phyloP scores from a whole-genome alignment of 2,888 invertebrate genomes.

The Cenopis cana region DNA sequence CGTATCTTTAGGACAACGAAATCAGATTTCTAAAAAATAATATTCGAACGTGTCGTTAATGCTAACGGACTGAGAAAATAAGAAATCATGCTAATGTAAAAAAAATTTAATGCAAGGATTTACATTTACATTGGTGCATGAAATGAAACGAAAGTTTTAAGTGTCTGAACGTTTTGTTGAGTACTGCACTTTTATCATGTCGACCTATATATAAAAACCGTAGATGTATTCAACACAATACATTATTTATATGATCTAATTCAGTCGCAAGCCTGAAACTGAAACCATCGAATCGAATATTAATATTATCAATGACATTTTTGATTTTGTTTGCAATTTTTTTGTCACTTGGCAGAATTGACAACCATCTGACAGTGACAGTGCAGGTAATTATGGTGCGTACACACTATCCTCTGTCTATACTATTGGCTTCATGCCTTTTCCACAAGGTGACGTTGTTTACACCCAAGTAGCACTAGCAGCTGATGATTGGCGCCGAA shows the following conservation, averaged over 20 bases:
- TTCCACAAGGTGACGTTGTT: too few relatives aligned
- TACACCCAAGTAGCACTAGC: too few relatives aligned
- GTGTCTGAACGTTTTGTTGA: neutral
- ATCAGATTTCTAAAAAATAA: neutral
- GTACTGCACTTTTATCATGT: neutral
- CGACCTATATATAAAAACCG: neutral
- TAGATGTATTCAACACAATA: neutral
- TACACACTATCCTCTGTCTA: neutral
- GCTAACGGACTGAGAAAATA: neutral
- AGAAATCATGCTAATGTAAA: neutral
- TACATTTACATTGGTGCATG: neutral
- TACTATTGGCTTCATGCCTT: too few relatives aligned
- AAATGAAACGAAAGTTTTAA: neutral
- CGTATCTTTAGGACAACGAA: neutral
- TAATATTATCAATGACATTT: neutral
- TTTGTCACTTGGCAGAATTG: neutral
- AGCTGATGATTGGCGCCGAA: too few relatives aligned
- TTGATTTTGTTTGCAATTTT: too few relatives aligned
- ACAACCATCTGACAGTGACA: neutral
- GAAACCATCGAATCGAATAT: neutral
- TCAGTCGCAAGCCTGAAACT: neutral
- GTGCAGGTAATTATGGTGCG: neutral
- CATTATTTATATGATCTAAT: neutral
- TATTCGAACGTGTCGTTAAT: neutral
- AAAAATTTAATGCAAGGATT: neutral